Base-by-base conservation (phyloP, 2,888 invertebrate species). In the Camptogramma bilineatum region DNA sequence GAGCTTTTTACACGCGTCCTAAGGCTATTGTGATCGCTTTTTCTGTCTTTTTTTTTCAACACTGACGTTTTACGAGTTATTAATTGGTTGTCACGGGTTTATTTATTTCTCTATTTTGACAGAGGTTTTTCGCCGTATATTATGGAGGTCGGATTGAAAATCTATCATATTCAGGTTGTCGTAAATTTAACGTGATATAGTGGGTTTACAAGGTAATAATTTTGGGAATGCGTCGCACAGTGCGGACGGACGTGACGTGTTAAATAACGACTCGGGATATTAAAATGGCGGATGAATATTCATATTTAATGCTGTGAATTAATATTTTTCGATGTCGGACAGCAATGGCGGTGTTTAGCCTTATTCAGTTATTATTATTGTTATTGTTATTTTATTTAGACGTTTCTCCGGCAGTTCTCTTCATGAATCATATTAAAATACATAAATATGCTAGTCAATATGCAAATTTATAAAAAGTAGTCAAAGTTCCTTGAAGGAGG, bases 71-170 rank as follows among this genome's bases (percentile, higher is more conserved):
- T 93, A 92, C 91, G 91, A 92, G 92, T 91, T 93, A 93, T 93
- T 93, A 93, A 93, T 93, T 93, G 92, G 89, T 88, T 91, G 93
- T 93, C 93, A 88, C 82, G 81, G 82, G 83, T 87, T 91, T 91
- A 91, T 93, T 93, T 92, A 92, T 93, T 90, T 91, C 91, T 91
- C 90, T 92, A 93, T 93, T 91, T 93, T 92, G 93, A 91, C 89
- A 87, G 82, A 82, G 84, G 84, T 90, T 90, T 91, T 91, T 90
- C 88, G 88, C 78, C 87, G 85, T 92, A 90, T 86, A 91, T 90
- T 86, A 87, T 84, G 84, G 84, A 78, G 85, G 84, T 82, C 73
- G 91, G 90, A 93, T 93, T 93, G 93, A 93, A 93, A 92, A 93
- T 93, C 93, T 91, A 93, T 93, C 93, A 93, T 93, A 92, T 91